These are phyloP conservation scores for Chelmon rostratus DNA, from an alignment of 2,797 vertebrate genomes.

Conservation along the genomic window DNA sequence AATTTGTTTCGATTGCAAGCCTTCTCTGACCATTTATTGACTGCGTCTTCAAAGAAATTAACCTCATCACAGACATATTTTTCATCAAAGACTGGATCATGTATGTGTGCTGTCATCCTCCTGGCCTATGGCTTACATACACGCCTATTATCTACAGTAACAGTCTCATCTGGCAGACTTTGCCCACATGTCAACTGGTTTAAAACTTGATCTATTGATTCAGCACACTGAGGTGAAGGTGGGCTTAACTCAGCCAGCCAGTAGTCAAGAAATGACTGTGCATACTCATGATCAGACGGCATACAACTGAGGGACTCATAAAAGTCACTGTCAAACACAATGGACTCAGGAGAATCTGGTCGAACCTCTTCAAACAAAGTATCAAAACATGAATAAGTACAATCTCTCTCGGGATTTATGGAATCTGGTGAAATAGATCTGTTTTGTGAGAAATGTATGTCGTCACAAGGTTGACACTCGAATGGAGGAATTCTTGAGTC, in stretches of 20 bases:
- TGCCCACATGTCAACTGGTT: conserved; percentile 10
- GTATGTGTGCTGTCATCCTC: conserved; percentile 31
- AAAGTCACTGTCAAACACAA: conserved; percentile 9
- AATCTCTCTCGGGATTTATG: not conserved
- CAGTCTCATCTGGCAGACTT: not conserved
- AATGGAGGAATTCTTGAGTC: conserved; percentile 50
- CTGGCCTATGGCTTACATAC: not conserved
- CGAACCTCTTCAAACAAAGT: not conserved
- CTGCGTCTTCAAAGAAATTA: conserved; percentile 3
- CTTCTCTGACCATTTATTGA: not conserved
- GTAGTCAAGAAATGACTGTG: conserved; percentile 45
- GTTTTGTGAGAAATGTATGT: not conserved
- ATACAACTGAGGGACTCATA: not conserved
- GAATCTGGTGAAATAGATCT: conserved; percentile 13
- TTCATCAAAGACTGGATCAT: conserved; percentile 38
- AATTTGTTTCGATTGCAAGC: conserved; percentile 11
- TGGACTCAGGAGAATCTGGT: conserved; percentile 33
- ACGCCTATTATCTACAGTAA: not conserved
- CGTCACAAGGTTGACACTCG: conserved; percentile 7
- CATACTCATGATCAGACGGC: conserved; percentile 20
- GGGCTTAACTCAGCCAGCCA: conserved; percentile 45
- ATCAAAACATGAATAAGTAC: not conserved
- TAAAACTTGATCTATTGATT: conserved; percentile 11
- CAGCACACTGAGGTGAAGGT: not conserved
- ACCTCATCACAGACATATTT: not conserved